phyloP scores from a whole-genome alignment of 2,888 invertebrate species.

The Miltochrista miniata region DNA sequence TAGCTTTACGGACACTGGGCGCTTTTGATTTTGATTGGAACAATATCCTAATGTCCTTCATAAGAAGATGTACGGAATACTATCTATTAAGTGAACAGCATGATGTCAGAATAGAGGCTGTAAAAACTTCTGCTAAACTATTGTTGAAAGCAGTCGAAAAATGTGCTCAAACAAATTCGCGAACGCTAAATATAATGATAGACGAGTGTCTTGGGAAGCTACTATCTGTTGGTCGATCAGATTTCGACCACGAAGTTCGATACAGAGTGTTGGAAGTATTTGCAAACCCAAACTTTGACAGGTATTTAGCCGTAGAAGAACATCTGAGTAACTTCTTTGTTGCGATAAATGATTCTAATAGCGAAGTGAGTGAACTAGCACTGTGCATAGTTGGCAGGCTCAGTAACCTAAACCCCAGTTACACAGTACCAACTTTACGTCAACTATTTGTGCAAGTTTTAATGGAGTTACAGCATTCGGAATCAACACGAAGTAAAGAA shows the following conservation, averaged over 20 bases:
- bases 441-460: slow-evolving; percentile 96
- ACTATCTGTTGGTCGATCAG: slow-evolving; percentile 96
- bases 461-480: slow-evolving; percentile 97
- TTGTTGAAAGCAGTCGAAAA: slow-evolving; percentile 92
- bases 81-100: slow-evolving; percentile 95
- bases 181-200: slow-evolving; percentile 94
- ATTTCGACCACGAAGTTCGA: slow-evolving; percentile 96
- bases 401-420: slow-evolving; percentile 97
- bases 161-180: slow-evolving; percentile 86
- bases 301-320: slow-evolving; percentile 97
- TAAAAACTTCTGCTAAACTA: slow-evolving; percentile 95
- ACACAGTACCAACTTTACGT: slow-evolving; percentile 97
- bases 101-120: slow-evolving; percentile 95
- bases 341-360: slow-evolving; percentile 97
- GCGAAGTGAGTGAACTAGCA: slow-evolving; percentile 96
- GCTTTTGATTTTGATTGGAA: slow-evolving; percentile 96
- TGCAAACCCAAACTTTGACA: slow-evolving; percentile 94
- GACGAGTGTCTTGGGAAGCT: slow-evolving; percentile 96
- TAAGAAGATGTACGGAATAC: slow-evolving; percentile 95
- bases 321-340: slow-evolving; percentile 96
- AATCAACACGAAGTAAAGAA: slow-evolving; percentile 97
- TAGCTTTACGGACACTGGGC: slow-evolving; percentile 96
- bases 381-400: slow-evolving; percentile 96
- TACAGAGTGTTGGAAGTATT: slow-evolving; percentile 95
- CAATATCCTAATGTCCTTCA: slow-evolving; percentile 93